These are phyloP conservation scores for Hiodon alosoides DNA, from an alignment of 2,113 vertebrate species.

Conservation along the genomic window DNA sequence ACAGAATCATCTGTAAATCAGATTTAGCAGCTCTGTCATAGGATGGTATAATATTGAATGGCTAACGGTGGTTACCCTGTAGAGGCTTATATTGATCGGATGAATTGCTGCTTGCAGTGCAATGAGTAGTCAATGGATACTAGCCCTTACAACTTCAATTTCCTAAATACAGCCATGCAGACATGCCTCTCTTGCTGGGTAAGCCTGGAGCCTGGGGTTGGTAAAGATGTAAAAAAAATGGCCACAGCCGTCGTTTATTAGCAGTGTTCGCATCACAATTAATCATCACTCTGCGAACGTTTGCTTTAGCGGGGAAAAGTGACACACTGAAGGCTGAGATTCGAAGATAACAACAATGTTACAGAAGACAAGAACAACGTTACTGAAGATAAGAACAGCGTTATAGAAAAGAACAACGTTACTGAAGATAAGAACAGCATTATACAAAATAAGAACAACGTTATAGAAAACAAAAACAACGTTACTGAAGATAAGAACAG, in stretches of 20 bases:
- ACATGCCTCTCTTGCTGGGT: background rate
- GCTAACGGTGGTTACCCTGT: background rate
- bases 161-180: background rate
- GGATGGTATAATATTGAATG: conserved; percentile 21
- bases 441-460: too few species aligned
- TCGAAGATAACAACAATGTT: background rate
- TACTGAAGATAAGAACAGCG: background rate
- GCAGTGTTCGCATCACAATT: background rate
- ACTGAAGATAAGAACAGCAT: too few species aligned
- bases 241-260: background rate
- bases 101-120: background rate
- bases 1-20: conserved; percentile 15
- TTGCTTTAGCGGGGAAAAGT: background rate
- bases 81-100: conserved; percentile 16
- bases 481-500: too few species aligned
- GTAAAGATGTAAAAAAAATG: conserved; percentile 14
- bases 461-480: too few species aligned
- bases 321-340: background rate
- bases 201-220: conserved; percentile 6
- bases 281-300: conserved; percentile 10
- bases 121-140: conserved; percentile 4
- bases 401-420: too few species aligned
- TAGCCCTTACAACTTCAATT: background rate
- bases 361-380: background rate
- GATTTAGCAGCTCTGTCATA: background rate